Evolutionary conservation across 1,140 invertebrate genomes (phyloP).

Genomic region (Protaetia brevitarsis): DNA sequence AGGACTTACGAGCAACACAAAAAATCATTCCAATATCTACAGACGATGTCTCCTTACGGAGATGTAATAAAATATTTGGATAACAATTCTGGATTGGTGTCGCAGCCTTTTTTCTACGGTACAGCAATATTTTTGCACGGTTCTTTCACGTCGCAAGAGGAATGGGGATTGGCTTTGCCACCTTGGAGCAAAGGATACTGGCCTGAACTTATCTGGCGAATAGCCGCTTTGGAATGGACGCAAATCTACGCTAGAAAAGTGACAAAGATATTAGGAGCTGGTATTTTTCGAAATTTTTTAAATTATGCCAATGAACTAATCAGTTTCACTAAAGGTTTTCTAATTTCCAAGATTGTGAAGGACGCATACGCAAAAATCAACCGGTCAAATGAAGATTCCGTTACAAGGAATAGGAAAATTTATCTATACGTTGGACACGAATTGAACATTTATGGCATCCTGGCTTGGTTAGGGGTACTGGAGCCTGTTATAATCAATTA

Average conservation of each 20-base stretch:
- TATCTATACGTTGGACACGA: conserved; percentile 40
- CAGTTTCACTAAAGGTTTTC: not conserved
- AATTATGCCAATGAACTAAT: not conserved
- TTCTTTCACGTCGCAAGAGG: not conserved
- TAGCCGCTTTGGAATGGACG: conserved; percentile 24
- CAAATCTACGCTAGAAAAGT: not conserved
- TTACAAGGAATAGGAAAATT: conserved; percentile 25
- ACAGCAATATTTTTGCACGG: not conserved
- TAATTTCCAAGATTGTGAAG: conserved; percentile 37
- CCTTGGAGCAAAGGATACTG: conserved; percentile 28
- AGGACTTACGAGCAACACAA: not conserved
- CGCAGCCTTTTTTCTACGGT: not conserved
- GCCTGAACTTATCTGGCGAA: conserved; percentile 48
- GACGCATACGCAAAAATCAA: conserved; percentile 29
- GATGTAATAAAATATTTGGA: not conserved
- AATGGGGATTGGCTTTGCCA: conserved; percentile 26
- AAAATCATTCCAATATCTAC: not conserved
- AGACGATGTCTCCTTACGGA: not conserved
- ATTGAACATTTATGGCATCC: conserved; percentile 31
- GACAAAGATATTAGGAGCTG: not conserved
- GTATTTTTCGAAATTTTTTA: not conserved
- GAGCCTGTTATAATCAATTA: conserved; percentile 33
- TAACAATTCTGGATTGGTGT: not conserved
- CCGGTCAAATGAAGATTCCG: not conserved
- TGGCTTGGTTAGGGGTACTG: conserved; percentile 31